Base-by-base conservation (phyloP, 2,797 vertebrate genomes). In the Champsocephalus esox region DNA sequence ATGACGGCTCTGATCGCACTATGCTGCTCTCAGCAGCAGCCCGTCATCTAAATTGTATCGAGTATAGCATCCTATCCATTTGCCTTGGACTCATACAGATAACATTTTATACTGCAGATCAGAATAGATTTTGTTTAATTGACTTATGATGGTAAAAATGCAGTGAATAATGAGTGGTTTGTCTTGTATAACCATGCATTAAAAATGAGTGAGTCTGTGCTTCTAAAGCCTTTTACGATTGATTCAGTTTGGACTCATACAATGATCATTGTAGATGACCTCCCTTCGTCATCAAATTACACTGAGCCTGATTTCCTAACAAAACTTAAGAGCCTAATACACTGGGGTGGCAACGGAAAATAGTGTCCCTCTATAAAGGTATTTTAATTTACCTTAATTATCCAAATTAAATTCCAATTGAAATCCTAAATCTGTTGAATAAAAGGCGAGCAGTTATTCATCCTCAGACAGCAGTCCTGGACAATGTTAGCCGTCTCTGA, bases 321-420 rank as follows among this genome's bases (percentile, higher is more conserved):
- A 65, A 64, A 55, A 17, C 14, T 66, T 50, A 43, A 58, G 63
- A 65, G 3, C 38, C 51, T 28, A 2, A 56, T 48, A 74, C 49
- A 50, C 28, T 38, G 7, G 63, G 62, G 55, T 41, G 32, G 41
- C 32, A 48, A 66, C 12, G 6, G 34, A 52, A 72, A 48, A 34
- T 14, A 13, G 11, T 32, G 3, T 16, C 12, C 24, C 32, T 54
- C 9, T 52, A 51, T 34, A 46, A 62, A 24, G 66, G 2, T 1
- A 9, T 72, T 64, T n/a, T 64, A 74, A 57, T 75, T 56, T 5
- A 59, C 13, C 38, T 69, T 63, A 63, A 80, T 71, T 69, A 55
- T 11, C 12, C 51, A 46, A 51, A 70, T 54, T 1, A 59, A 50
- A 62, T 46, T 43, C 17, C 12, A 55, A 55, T 43, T 73, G 34